A percentile compares a stretch with the other conserved stretches of the same genome.
These are phyloP conservation scores for Phrynosoma blainvillii DNA, from an alignment of 2,113 vertebrate species.

Conservation along the genomic window DNA sequence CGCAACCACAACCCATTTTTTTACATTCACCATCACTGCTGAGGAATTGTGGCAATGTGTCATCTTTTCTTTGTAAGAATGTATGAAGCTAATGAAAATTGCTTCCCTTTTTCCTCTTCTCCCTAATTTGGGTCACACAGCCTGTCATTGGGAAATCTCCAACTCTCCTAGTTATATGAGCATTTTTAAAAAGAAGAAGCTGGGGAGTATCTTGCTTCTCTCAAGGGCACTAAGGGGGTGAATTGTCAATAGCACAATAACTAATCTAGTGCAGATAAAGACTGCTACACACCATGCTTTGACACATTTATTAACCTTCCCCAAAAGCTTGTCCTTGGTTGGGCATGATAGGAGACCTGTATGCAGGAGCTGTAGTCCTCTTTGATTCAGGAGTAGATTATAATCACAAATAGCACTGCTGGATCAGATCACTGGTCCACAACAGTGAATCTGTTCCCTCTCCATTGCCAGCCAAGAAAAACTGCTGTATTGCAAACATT, in stretches of 20 bases:
- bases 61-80: not conserved
- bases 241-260: not conserved
- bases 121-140: not conserved
- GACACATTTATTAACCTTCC: constrained; percentile 32
- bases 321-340: constrained; percentile 21
- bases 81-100: not conserved
- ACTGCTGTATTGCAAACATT: not conserved
- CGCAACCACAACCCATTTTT: not conserved
- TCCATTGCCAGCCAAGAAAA: too few species aligned
- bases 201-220: not conserved
- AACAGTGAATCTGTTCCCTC: not conserved
- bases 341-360: not conserved
- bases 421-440: not conserved
- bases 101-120: not conserved
- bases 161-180: too few species aligned
- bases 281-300: not conserved
- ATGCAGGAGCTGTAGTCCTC: not conserved
- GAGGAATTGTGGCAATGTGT: not conserved
- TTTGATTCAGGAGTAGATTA: not conserved
- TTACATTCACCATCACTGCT: not conserved
- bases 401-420: not conserved
- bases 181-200: not conserved
- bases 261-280: not conserved
- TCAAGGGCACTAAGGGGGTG: not conserved
- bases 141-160: not conserved